Evolutionary conservation across 2,888 invertebrate genomes (phyloP), one percentile per base, ranked within the genome.

Genomic region (Dinocampus coccinellae): DNA sequence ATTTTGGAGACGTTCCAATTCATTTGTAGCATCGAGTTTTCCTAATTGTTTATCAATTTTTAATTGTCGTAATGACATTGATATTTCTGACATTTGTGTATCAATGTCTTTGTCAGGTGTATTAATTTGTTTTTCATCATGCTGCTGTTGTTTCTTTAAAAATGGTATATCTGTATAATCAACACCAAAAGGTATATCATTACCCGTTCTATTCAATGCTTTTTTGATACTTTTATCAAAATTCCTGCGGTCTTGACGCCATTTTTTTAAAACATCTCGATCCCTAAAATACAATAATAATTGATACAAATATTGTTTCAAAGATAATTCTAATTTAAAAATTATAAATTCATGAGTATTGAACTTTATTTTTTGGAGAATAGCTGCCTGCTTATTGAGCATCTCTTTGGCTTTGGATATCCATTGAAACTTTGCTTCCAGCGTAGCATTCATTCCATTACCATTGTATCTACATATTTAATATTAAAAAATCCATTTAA

Each of bases 351-450:
- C n/a, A n/a, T 47, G 4, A 47, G 3, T 47, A 0, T 47, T n/a
- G n/a, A 16, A 92, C 93, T 90, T 91, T 83, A 90, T 89, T 72
- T 89, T 90, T 80, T 93, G 92, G 66, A 93, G 81, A 74, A 90
- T 89, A 78, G 88, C 89, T 60, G 91, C 90, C 79, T 91, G 90
- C 63, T 88, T 88, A 4, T 81, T 87, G 57, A 92, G 81, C 73
- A 91, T 81, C 29, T 91, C 89, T 82, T 89, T 91, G 20, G 91
- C 88, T 81, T 91, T 91, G 73, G 89, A 89, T 73, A 91, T 79
- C 84, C 91, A 90, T 34, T 89, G 77, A 20, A 78, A 62, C 33
- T 78, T 80, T 34, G 72, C 72, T 72, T 82, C 78, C 70, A 75
- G 62, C 34, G 53, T 42, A 53, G 74, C 47, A 52, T 80, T 75